phyloP scores from a whole-genome alignment of 2,888 invertebrate species.

The Orchesellides sinensis region DNA sequence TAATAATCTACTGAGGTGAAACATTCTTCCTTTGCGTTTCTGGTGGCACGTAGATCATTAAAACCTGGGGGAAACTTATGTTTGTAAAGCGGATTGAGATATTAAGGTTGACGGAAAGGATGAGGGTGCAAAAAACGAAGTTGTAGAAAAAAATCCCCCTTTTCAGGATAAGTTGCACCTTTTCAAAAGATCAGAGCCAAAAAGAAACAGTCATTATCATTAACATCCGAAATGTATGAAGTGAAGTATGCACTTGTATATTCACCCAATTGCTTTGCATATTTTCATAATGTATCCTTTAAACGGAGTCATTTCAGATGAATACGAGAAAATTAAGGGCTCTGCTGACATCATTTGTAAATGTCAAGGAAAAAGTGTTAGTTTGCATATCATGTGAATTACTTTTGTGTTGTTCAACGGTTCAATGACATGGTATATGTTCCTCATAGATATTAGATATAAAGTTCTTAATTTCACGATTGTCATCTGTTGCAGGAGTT shows the following conservation, averaged over 20 bases:
- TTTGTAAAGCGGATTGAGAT: constrained; percentile 9
- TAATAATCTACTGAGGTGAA: too few relatives aligned
- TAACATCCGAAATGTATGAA: too few relatives aligned
- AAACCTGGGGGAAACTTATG: too few relatives aligned
- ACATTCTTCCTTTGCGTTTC: too few relatives aligned
- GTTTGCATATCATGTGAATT: constrained; percentile 9
- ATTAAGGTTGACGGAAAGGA: constrained; percentile 24
- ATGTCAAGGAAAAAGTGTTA: constrained; percentile 32
- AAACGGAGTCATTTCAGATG: neutral
- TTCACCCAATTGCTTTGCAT: neutral
- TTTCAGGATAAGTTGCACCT: neutral
- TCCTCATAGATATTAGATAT: too few relatives aligned
- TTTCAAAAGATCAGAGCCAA: constrained; percentile 1
- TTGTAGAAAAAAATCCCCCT: neutral
- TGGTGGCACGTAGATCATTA: too few relatives aligned
- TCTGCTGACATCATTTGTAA: constrained; percentile 35
- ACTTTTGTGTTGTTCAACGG: neutral
- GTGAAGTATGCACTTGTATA: neutral
- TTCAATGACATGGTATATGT: constrained; percentile 7
- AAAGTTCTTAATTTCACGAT: too few relatives aligned
- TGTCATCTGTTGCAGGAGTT: too few relatives aligned
- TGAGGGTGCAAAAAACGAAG: constrained; percentile 5
- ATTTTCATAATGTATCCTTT: neutral
- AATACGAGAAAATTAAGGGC: constrained; percentile 19
- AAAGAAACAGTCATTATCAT: constrained; percentile 18